Base-by-base conservation (phyloP, 2,113 vertebrate species). In the Canis aureus region DNA sequence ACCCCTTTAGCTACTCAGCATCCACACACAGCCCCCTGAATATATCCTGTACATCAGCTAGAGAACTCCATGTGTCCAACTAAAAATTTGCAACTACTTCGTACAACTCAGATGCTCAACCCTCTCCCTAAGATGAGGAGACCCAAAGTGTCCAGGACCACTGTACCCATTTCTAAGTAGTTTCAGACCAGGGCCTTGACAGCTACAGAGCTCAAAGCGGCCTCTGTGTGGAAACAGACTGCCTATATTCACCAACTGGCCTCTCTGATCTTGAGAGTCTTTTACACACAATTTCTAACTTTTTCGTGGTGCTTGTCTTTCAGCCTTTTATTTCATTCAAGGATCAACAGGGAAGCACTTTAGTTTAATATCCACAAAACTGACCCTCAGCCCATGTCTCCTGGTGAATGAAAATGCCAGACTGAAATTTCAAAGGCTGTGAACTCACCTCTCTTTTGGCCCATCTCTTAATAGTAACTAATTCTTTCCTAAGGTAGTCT, bases 301-400 rank as follows among this genome's bases (percentile, higher is more conserved):
- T 59, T 95, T 95, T 64, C 66, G 94, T 89, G 57, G 35, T 60
- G n/a, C 71, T 74, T 93, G 13, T 91, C 11, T 67, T 79, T 76
- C 29, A 81, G 43, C 27, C 59, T 95, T 96, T 80, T 88, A 84
- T 73, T 49, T 35, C 25, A 64, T 49, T 89, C 12, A 66, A 43
- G 15, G 32, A 71, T 95, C 89, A 93, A 78, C 51, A 69, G 38
- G 60, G 85, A 12, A 86, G 71, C 32, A 43, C 35, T 87, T 51
- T 92, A 91, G 74, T 80, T 87, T 94, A 95, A 90, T 94, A 79
- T 76, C 35, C 89, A 4, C 79, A 49, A 51, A 64, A 83, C 73
- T 20, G 8, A 89, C 76, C 71, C 19, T 29, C 32, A 55, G 74
- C 1, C 38, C 29, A 25, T 57, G n/a, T 82, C 89, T 93, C 79